Conservation (phyloP, 2,113 vertebrate species). For the Poeciliopsis turrubarensis region DNA sequence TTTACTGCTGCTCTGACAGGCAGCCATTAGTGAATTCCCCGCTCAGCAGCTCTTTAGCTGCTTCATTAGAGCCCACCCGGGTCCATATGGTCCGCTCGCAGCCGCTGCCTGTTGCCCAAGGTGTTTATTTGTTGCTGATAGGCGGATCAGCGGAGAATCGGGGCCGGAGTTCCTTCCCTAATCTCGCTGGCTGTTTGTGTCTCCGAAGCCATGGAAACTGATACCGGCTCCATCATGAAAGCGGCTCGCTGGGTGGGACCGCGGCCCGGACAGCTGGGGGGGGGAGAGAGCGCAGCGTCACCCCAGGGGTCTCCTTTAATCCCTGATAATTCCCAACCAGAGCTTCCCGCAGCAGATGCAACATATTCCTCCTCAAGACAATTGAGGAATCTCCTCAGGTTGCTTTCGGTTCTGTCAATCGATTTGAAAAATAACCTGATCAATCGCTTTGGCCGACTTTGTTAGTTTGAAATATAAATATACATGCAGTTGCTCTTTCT, state of each 20-base stretch:
- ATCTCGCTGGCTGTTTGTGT: constrained; percentile 80
- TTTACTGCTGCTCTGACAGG: constrained; percentile 69
- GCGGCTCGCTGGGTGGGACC: constrained; percentile 75
- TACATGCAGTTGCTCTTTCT: too few relatives aligned
- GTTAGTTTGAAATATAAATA: too few relatives aligned
- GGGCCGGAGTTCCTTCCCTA: constrained; percentile 70
- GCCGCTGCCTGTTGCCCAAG: constrained; percentile 50
- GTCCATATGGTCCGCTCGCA: constrained; percentile 62
- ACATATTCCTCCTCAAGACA: constrained; percentile 61
- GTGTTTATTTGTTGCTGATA: constrained; percentile 83
- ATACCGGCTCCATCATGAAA: constrained; percentile 78
- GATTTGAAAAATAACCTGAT: too few relatives aligned
- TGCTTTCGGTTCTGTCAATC: not conserved
- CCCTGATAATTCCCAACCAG: constrained; percentile 75
- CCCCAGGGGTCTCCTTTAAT: constrained; percentile 73
- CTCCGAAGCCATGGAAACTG: constrained; percentile 80
- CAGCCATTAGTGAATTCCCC: constrained; percentile 68
- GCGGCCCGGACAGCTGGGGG: constrained; percentile 78
- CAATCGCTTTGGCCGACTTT: too few relatives aligned
- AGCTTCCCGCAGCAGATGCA: constrained; percentile 77
- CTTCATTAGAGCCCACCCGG: constrained; percentile 70
- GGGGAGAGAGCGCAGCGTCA: constrained; percentile 57
- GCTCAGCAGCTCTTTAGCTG: constrained; percentile 67
- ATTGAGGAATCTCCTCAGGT: constrained; percentile 36
- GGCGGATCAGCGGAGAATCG: constrained; percentile 73